Conservation (phyloP, 2,797 vertebrate genomes). For the Pempheris klunzingeri region DNA sequence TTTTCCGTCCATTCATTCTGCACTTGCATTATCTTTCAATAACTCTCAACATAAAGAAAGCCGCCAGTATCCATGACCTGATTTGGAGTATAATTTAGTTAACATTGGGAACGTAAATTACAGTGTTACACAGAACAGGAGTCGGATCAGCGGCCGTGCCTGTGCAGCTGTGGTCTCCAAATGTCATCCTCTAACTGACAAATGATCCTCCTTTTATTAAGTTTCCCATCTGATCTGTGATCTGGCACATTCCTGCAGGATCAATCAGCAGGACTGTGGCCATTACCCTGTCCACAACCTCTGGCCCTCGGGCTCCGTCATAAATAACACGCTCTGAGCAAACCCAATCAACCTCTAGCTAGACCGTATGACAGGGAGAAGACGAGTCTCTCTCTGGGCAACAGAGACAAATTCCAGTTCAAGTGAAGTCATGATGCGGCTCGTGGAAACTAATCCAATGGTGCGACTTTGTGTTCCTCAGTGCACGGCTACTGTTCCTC, state of each 20-base stretch:
- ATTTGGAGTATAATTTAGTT: neutral
- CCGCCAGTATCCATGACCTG: neutral
- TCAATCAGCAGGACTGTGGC: slow-evolving; percentile 27
- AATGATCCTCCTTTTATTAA: slow-evolving; percentile 17
- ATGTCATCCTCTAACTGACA: slow-evolving; percentile 10
- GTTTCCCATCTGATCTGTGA: slow-evolving; percentile 7
- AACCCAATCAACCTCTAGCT: slow-evolving; percentile 22
- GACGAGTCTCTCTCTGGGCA: neutral
- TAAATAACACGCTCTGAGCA: slow-evolving; percentile 28
- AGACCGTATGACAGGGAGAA: slow-evolving; percentile 1
- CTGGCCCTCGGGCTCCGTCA: slow-evolving; percentile 11
- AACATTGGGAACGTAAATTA: neutral
- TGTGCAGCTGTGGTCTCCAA: neutral
- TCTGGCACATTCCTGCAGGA: slow-evolving; percentile 40
- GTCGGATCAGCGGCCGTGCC: neutral
- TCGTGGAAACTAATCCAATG: neutral
- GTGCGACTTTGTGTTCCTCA: slow-evolving; percentile 1
- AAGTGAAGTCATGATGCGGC: neutral
- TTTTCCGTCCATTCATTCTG: neutral
- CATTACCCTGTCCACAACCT: slow-evolving; percentile 37
- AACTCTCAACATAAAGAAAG: neutral
- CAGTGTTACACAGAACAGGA: neutral
- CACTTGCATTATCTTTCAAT: neutral
- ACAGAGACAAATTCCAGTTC: neutral
- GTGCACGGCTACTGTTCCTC: neutral